Evolutionary conservation across 2,888 invertebrate genomes (phyloP).

Genomic region (Leucophora obtusa): DNA sequence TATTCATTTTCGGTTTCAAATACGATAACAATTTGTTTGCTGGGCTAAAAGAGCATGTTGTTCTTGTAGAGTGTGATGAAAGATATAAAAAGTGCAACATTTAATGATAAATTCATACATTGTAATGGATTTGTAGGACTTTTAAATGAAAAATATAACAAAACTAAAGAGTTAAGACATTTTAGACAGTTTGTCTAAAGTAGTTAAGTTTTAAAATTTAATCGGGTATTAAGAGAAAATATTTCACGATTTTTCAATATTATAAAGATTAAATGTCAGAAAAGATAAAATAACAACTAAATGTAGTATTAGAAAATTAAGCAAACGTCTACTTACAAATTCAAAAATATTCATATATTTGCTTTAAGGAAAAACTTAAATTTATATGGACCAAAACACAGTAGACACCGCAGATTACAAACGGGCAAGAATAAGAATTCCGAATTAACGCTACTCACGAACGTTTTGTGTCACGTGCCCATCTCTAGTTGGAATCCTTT

Average conservation of each 20-base stretch:
- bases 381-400: too few relatives aligned
- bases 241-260: background rate
- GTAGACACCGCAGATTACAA: too few relatives aligned
- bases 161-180: constrained; percentile 12
- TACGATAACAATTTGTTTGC: background rate
- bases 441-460: too few relatives aligned
- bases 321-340: too few relatives aligned
- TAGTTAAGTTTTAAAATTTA: constrained; percentile 26
- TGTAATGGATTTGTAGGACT: constrained; percentile 30
- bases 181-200: constrained; percentile 37
- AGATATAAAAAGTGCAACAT: constrained; percentile 25
- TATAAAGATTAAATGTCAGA: background rate
- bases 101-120: constrained; percentile 38
- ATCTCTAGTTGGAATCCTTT: too few relatives aligned
- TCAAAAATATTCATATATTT: too few relatives aligned
- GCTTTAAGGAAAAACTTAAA: too few relatives aligned
- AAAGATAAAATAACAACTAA: background rate
- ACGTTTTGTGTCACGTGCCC: too few relatives aligned
- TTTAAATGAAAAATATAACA: background rate
- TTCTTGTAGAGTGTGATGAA: constrained; percentile 8
- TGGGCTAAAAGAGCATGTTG: background rate
- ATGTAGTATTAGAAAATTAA: too few relatives aligned
- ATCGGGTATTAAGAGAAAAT: constrained; percentile 9
- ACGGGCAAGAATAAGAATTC: too few relatives aligned
- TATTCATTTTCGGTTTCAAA: too few relatives aligned